Base-by-base conservation (phyloP, 1,140 invertebrate species). In the Drosophila orena region DNA sequence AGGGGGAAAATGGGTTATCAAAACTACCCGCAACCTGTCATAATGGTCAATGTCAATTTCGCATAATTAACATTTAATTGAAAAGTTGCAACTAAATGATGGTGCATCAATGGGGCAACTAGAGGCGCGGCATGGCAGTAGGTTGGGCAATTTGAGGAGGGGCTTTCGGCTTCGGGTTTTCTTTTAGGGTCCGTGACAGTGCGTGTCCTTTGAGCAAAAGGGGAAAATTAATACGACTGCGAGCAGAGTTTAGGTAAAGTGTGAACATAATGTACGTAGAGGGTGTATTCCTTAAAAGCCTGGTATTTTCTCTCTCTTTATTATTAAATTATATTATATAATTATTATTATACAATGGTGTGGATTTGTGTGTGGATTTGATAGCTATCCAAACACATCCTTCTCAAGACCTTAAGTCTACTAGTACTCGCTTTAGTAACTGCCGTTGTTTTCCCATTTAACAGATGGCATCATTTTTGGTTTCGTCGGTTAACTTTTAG, bases 1-100 rank as follows among this genome's bases (percentile, higher is more conserved):
- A 6, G 37, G 24, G 24, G 37, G 24, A 6, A 11, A 14, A 12
- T 12, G 17, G 20, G 40, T 4, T 3, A 27, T 49, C 54, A 35
- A 53, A n/a, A 50, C 40, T 68, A 30, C 20, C 44, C 47, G 17
- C 58, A 79, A 68, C 79, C 79, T 77, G 81, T 75, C 81, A 81
- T 86, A 86, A 86, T 86, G 75, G 71, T 64, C 70, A 86, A 80
- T 86, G 81, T 86, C 81, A 86, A 86, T 81, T 86, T 86, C 65
- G 59, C 75, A 86, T 86, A 86, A 86, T 86, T 88, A 86, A 86
- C 75, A 81, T 86, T 78, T 78, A 86, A 86, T 78, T 86, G 70
- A 79, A 86, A 86, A 75, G 58, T 60, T 75, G 57, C 49, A 69
- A 22, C 54, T 20, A 46, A 47, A 57, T 58, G 30, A 56, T 43